Evolutionary conservation across 2,113 vertebrate genomes (phyloP).

Genomic region (Notarius lentiginosus): DNA sequence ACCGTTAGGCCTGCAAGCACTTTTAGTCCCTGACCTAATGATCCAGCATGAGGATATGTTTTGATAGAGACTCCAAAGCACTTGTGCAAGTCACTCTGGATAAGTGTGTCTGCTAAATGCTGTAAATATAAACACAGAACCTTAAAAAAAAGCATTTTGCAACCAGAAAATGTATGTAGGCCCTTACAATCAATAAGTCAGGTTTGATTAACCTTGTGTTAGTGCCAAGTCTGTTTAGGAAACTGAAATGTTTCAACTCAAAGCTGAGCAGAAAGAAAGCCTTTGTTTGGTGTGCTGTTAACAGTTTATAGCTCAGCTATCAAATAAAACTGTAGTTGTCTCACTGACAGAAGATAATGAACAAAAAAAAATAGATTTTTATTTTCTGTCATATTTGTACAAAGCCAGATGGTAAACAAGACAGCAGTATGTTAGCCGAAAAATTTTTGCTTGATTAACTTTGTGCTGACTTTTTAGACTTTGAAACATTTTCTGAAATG

Average conservation of each 20-base stretch:
- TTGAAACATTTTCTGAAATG: background rate
- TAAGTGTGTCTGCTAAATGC: background rate
- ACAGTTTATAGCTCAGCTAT: background rate
- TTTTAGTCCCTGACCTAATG: background rate
- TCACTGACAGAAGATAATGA: background rate
- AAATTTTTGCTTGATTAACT: background rate
- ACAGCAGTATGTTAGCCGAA: background rate
- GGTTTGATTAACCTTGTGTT: background rate
- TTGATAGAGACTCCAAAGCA: background rate
- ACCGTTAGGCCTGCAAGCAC: no score
- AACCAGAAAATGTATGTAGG: background rate
- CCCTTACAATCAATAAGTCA: background rate
- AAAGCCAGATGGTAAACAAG: background rate
- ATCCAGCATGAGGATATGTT: background rate
- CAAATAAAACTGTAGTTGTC: background rate
- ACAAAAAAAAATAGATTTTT: background rate
- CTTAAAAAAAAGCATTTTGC: background rate
- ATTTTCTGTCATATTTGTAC: background rate
- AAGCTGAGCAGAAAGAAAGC: background rate
- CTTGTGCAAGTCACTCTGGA: background rate
- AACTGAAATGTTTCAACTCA: background rate
- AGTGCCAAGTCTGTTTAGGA: background rate
- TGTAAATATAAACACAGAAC: background rate
- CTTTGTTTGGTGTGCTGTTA: background rate
- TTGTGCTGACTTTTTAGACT: background rate